These are phyloP conservation scores for Adineta ricciae DNA, from an alignment of 2,888 invertebrate species.

Conservation along the genomic window DNA sequence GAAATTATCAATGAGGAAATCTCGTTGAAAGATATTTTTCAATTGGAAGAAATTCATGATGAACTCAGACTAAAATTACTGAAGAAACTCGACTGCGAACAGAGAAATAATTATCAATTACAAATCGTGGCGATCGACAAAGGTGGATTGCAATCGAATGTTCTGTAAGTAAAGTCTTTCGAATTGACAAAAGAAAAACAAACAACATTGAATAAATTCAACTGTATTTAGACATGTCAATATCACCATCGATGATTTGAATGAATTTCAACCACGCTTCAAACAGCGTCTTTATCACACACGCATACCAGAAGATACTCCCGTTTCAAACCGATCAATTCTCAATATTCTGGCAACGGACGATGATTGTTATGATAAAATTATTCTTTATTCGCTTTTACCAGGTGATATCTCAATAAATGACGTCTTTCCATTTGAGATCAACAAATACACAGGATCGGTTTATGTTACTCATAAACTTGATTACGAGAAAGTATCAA, in stretches of 20 bases:
- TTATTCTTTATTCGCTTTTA: background rate
- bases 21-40: background rate
- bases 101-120: background rate
- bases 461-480: constrained; percentile 15
- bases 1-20: background rate
- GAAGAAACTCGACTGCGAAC: constrained; percentile 2
- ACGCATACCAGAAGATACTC: background rate
- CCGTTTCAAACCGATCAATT: background rate
- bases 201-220: no score
- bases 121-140: background rate
- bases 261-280: constrained; percentile 11
- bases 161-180: background rate
- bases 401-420: background rate
- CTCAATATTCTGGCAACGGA: background rate
- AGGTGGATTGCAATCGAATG: background rate
- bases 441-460: constrained; percentile 26
- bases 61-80: background rate
- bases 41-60: background rate
- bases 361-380: constrained; percentile 15
- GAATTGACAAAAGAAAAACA: no score
- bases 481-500: constrained; percentile 24
- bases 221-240: background rate
- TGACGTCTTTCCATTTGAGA: constrained; percentile 22
- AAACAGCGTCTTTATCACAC: background rate
- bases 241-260: background rate